phyloP scores from a whole-genome alignment of 2,113 vertebrate species.

The Naja naja region DNA sequence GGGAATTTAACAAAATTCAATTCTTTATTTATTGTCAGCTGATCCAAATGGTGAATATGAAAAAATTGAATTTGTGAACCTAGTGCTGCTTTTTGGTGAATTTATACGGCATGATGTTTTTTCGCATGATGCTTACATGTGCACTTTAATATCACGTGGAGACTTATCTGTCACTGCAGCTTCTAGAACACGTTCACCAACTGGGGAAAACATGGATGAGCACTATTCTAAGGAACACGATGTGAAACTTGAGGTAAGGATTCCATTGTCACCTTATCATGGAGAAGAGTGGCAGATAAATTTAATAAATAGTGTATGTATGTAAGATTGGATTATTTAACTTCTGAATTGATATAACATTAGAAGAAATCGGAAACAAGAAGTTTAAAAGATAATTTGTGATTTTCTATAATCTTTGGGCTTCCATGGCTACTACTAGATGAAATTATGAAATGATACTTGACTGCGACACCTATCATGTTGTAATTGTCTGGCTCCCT shows the following conservation, averaged over 20 bases:
- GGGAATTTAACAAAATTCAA: not conserved
- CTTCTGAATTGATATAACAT: not conserved
- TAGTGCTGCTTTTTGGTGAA: slow-evolving; percentile 78
- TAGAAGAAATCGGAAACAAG: not conserved
- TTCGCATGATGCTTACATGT: slow-evolving; percentile 76
- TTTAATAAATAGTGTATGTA: not conserved
- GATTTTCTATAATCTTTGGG: not conserved
- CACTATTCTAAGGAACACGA: slow-evolving; percentile 63
- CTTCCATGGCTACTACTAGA: not conserved
- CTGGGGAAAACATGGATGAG: slow-evolving; percentile 58
- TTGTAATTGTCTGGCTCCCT: not conserved
- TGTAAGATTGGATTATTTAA: not conserved
- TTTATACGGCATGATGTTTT: slow-evolving; percentile 76
- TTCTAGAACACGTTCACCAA: slow-evolving; percentile 54
- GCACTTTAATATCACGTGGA: slow-evolving; percentile 75
- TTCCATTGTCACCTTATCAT: not conserved
- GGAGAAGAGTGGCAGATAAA: not conserved
- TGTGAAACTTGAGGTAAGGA: slow-evolving; percentile 66
- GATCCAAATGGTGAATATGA: slow-evolving; percentile 73
- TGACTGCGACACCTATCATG: not conserved
- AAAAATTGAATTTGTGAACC: slow-evolving; percentile 75
- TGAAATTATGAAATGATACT: not conserved
- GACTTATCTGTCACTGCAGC: slow-evolving; percentile 64
- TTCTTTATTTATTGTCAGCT: slow-evolving; percentile 48
- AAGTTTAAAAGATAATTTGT: not conserved